Evolutionary conservation across 1,140 invertebrate species (phyloP).

Genomic region (Wasmannia auropunctata): DNA sequence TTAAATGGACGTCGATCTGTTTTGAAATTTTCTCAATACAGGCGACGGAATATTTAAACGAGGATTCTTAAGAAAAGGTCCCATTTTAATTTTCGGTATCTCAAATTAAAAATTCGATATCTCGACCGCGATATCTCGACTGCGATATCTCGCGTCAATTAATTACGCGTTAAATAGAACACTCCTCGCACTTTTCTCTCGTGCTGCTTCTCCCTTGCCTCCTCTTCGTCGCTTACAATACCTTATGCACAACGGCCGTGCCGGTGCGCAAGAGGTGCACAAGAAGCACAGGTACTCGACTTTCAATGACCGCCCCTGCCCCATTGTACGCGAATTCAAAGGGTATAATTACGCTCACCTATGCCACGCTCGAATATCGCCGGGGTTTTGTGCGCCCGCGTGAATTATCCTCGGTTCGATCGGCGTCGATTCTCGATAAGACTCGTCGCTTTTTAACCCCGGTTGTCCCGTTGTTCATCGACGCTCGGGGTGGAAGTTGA

Average conservation of each 20-base stretch:
- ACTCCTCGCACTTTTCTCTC: constrained; percentile 24
- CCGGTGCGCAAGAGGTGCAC: constrained; percentile 68
- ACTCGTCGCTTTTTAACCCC: constrained; percentile 58
- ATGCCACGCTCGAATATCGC: constrained; percentile 76
- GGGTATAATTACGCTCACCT: constrained; percentile 78
- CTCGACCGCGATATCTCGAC: neutral
- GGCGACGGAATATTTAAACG: neutral
- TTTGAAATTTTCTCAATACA: neutral
- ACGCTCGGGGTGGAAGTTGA: constrained; percentile 62
- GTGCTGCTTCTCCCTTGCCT: constrained; percentile 5
- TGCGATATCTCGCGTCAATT: constrained; percentile 17
- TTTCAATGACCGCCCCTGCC: constrained; percentile 76
- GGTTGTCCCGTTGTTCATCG: constrained; percentile 20
- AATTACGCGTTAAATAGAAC: constrained; percentile 36
- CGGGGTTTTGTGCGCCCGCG: constrained; percentile 72
- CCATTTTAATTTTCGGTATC: neutral
- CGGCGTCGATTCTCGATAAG: constrained; percentile 75
- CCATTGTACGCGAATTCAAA: constrained; percentile 77
- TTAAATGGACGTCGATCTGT: neutral
- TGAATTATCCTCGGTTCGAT: constrained; percentile 78
- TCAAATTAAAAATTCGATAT: neutral
- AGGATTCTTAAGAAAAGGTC: neutral
- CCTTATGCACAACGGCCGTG: constrained; percentile 57
- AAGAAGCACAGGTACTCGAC: constrained; percentile 75
- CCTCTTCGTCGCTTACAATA: constrained; percentile 4